These are phyloP conservation scores for Riptortus pedestris DNA, from an alignment of 1,140 invertebrate species.

Conservation along the genomic window DNA sequence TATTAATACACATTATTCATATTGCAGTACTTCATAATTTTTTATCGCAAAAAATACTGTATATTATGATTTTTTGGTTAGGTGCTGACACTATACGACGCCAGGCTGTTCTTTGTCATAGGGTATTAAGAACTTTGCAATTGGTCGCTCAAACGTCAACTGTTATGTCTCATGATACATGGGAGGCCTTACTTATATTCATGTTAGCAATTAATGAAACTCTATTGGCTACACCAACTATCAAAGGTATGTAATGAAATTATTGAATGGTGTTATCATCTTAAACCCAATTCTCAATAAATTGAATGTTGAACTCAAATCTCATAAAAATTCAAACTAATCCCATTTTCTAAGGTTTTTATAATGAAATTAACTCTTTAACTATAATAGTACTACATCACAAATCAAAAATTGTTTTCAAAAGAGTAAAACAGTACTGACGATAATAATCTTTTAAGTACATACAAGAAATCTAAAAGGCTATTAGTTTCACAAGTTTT, in stretches of 20 bases:
- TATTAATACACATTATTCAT: constrained; percentile 10
- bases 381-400: too few relatives aligned
- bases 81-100: constrained; percentile 79
- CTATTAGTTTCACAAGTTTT: too few relatives aligned
- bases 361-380: too few relatives aligned
- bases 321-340: background rate
- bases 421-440: too few relatives aligned
- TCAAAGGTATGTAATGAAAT: constrained; percentile 67
- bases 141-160: constrained; percentile 71
- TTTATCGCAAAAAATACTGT: background rate
- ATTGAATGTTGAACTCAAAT: background rate
- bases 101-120: constrained; percentile 89
- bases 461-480: too few relatives aligned
- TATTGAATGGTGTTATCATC: background rate
- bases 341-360: too few relatives aligned
- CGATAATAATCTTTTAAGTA: too few relatives aligned
- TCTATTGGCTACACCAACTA: constrained; percentile 77
- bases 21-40: too few relatives aligned
- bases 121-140: constrained; percentile 80
- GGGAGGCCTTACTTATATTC: constrained; percentile 81
- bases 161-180: constrained; percentile 72
- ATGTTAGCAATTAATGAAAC: constrained; percentile 87
- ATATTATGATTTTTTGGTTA: constrained; percentile 36
- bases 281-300: background rate
- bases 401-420: too few relatives aligned